phyloP scores from a whole-genome alignment of 1,140 invertebrate genomes.

The Drosophila subobscura region DNA sequence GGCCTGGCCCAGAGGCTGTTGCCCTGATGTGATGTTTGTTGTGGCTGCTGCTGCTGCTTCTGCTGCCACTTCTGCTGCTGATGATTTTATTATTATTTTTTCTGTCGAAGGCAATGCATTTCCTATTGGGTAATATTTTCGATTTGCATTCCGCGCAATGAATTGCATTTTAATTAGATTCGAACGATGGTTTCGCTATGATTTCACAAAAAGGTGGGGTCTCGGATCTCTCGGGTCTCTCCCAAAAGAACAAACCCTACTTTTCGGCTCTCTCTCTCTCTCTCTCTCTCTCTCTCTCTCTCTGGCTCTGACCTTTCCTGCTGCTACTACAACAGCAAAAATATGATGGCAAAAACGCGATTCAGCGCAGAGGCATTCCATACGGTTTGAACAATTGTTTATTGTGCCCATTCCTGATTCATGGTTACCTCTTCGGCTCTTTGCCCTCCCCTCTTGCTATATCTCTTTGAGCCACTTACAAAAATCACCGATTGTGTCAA shows the following conservation, averaged over 20 bases:
- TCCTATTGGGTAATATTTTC: conserved; percentile 76
- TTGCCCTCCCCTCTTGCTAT: conserved; percentile 2
- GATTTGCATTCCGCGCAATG: conserved; percentile 78
- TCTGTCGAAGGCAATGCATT: conserved; percentile 47
- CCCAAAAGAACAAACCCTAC: conserved; percentile 51
- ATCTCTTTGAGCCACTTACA: conserved; percentile 48
- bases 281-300: conserved; percentile 6
- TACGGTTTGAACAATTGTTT: conserved; percentile 67
- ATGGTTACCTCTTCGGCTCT: not conserved
- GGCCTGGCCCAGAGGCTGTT: conserved; percentile 12
- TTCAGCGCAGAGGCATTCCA: conserved; percentile 47
- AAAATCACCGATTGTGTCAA: conserved; percentile 69
- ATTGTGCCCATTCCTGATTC: conserved; percentile 33
- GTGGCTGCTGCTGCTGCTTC: conserved; percentile 53
- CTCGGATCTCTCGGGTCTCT: conserved; percentile 2
- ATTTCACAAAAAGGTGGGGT: conserved; percentile 48
- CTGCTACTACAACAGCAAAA: conserved; percentile 12
- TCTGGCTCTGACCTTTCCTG: conserved; percentile 57
- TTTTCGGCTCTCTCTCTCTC: conserved; percentile 1
- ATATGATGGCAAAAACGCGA: conserved; percentile 10
- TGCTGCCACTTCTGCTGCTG: conserved; percentile 52
- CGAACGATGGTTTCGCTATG: conserved; percentile 48
- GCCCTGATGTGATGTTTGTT: conserved; percentile 54
- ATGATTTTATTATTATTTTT: conserved; percentile 78
- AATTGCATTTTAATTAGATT: conserved; percentile 82